Evolutionary conservation across 1,140 invertebrate species (phyloP), one percentile per base, ranked within the genome.

Genomic region (Drosophila punjabiensis): DNA sequence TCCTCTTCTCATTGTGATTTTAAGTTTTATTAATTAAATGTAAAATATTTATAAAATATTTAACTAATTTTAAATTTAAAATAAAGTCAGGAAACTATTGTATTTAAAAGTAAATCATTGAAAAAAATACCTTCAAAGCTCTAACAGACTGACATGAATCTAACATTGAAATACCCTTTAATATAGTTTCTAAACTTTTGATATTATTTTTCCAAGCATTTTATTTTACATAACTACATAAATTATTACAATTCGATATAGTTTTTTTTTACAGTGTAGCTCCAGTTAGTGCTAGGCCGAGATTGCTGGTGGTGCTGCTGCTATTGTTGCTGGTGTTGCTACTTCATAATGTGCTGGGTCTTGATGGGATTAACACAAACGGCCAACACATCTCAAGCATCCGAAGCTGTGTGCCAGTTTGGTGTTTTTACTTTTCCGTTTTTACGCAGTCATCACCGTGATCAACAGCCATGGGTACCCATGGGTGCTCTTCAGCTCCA

Each of bases 311-410:
- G 65, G 20, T 76, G 66, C 24, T 69, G 61, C 32, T 64, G 55
- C n/a, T 79, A 41, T 37, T 76, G 47, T 60, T 85, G 64, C 73
- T 85, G 77, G 73, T 84, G 81, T 68, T 88, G 84, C 85, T 88
- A 88, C 84, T 88, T 89, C 78, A 88, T 88, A 84, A 71, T 81
- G 81, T 87, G 84, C 81, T 78, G 76, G 73, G 84, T 75, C 84
- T 90, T 71, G 76, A 90, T 90, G 86, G 86, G 86, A 90, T 90
- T 90, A 90, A 90, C 86, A 90, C 86, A 90, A 90, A 85, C 86
- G 86, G 82, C 71, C 85, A 89, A 89, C 85, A 90, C 85, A 89
- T 89, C 86, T 89, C 86, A 89, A 88, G 85, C 85, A 85, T 85
- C 75, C 65, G 75, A 84, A 88, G 84, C 86, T 88, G 84, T 87